Evolutionary conservation across 2,113 vertebrate species (phyloP).

Genomic region (Thermophis baileyi): DNA sequence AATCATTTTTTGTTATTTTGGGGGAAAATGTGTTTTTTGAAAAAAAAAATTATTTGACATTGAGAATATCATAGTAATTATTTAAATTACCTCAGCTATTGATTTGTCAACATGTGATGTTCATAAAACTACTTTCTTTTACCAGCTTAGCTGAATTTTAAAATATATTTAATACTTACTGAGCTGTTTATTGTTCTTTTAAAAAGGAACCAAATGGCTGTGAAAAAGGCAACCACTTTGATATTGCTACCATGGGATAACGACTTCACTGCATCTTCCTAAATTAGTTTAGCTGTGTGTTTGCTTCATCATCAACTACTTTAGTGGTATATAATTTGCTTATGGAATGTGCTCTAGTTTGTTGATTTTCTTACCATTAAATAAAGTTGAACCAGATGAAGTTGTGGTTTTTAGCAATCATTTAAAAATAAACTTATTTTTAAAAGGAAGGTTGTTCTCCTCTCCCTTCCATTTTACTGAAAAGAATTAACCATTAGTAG

Average conservation of each 20-base stretch:
- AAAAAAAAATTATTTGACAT: slow-evolving; percentile 9
- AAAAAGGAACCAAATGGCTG: slow-evolving; percentile 38
- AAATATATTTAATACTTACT: not conserved
- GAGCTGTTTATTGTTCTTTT: slow-evolving; percentile 26
- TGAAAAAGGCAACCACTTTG: slow-evolving; percentile 41
- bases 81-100: slow-evolving; percentile 58
- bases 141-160: slow-evolving; percentile 37
- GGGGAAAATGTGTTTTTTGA: not conserved
- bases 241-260: slow-evolving; percentile 25
- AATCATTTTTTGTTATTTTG: not conserved
- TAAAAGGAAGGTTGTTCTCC: not conserved
- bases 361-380: slow-evolving; percentile 22
- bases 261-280: not conserved
- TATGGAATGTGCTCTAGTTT: slow-evolving; percentile 23
- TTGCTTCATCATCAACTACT: slow-evolving; percentile 39
- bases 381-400: slow-evolving; percentile 32
- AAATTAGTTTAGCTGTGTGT: slow-evolving; percentile 48
- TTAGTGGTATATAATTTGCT: slow-evolving; percentile 24
- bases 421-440: not conserved
- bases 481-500: slow-evolving; percentile 45
- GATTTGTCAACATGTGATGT: slow-evolving; percentile 3
- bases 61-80: slow-evolving; percentile 45
- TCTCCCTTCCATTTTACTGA: slow-evolving; percentile 45
- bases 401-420: slow-evolving; percentile 22
- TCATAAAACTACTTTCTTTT: slow-evolving; percentile 33